Evolutionary conservation across 37 sponge, comb jelly and placozoan genomes (phyloP), one percentile per base, ranked within the genome.

Genomic region (Cliona cf. orientalis): DNA sequence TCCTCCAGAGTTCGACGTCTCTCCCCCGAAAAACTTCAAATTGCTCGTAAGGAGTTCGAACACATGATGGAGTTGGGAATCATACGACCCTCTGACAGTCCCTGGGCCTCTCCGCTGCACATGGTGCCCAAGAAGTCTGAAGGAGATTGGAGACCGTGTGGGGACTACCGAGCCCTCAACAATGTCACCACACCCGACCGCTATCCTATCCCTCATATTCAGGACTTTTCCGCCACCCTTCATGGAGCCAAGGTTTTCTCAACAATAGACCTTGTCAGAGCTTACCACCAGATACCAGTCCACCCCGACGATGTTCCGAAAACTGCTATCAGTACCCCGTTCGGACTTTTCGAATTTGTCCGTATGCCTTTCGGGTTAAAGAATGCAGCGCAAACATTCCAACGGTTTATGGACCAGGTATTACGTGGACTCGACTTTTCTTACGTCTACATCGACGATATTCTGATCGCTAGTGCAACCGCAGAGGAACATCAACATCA

Each of bases 131-230:
- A 89, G 80, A 79, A 79, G 81, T 40, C 74, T 37, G 25, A 35
- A 66, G 74, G 79, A 38, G 79, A 91, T 46, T 86, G 92, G 92
- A 53, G 87, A 6, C 92, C 87, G 19, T 86, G 92, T 78, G 92
- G 84, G 25, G 92, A 87, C 71, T 91, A 91, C 75, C 78, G 87
- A 21, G 83, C 92, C 14, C 79, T 91, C 40, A 91, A 91, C 88
- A 56, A 39, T 28, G 45, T 39, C 55, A 87, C 92, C 26, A 55
- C 58, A 23, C 80, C 87, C 3, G 92, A 91, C 61, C 55, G 91
- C 3, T 91, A 91, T 33, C 91, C 91, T 9, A 66, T 91, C 41
- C 86, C 91, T 0, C 91, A 91, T 44, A 76, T 91, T 5, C 91
- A 85, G 32, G 80, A 90, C 44, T 90, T 90, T 62, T 74, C 90